Evolutionary conservation across 2,797 vertebrate species (phyloP).

Genomic region (Urosaurus nigricauda): DNA sequence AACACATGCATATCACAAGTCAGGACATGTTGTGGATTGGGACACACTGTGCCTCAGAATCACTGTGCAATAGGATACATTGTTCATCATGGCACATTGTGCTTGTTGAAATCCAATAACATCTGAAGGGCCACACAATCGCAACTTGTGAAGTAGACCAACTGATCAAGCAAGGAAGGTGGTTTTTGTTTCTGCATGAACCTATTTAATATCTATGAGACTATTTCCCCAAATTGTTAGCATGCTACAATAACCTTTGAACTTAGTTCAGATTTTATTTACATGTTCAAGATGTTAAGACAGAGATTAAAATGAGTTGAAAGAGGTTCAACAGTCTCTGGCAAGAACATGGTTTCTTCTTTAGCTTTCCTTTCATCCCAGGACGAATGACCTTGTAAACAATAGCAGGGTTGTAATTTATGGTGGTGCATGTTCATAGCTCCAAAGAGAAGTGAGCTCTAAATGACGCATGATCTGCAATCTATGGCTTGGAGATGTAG

Average conservation of each 20-base stretch:
- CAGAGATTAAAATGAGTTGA: slow-evolving; percentile 27
- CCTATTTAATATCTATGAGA: neutral
- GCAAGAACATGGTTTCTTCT: slow-evolving; percentile 11
- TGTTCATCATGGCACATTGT: no score
- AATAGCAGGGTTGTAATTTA: slow-evolving; percentile 13
- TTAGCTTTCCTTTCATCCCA: slow-evolving; percentile 14
- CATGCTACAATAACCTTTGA: neutral
- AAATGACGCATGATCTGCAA: neutral
- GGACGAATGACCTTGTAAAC: slow-evolving; percentile 4
- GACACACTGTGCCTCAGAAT: no score
- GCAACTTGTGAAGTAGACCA: no score
- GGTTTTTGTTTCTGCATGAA: no score
- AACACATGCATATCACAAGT: no score
- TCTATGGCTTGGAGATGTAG: neutral
- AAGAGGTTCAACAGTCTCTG: slow-evolving; percentile 5
- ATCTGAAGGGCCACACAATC: neutral
- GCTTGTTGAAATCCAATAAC: neutral
- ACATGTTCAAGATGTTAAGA: neutral
- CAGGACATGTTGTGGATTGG: no score
- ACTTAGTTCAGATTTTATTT: neutral
- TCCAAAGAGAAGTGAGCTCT: slow-evolving; percentile 5
- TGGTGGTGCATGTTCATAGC: neutral
- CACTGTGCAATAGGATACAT: no score
- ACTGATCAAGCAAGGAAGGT: no score
- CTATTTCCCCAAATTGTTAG: neutral